A percentile compares a stretch with the other conserved stretches of the same genome.
Evolutionary conservation across 2,113 vertebrate genomes (phyloP).

Genomic region (Alouatta palliata): DNA sequence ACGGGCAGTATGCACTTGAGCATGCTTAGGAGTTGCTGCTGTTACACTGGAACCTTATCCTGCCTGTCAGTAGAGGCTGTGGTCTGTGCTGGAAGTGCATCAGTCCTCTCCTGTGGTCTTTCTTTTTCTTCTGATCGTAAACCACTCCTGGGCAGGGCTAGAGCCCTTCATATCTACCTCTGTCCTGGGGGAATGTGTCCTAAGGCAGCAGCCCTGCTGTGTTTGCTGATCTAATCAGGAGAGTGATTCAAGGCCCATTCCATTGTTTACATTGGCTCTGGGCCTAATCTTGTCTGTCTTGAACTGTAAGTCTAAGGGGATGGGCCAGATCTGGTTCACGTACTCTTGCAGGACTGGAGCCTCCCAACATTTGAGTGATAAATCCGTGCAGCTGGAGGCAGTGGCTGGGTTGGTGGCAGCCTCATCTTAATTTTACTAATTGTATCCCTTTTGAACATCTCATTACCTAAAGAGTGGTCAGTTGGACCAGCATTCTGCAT

Average conservation of each 20-base stretch:
- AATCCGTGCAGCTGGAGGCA: background rate
- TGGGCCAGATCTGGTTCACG: slow-evolving; percentile 54
- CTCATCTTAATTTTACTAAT: background rate
- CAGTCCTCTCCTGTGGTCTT: background rate
- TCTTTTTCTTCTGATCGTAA: background rate
- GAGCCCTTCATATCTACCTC: background rate
- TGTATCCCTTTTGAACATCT: background rate
- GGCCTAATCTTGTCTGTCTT: slow-evolving; percentile 59
- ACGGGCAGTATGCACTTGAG: background rate
- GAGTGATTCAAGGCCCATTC: slow-evolving; percentile 27
- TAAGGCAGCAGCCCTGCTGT: background rate
- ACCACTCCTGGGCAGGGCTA: background rate
- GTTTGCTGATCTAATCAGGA: slow-evolving; percentile 73
- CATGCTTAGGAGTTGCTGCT: background rate
- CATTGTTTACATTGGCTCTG: slow-evolving; percentile 59
- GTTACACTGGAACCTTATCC: background rate
- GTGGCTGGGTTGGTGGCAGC: background rate
- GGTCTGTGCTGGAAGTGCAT: background rate
- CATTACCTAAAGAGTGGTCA: background rate
- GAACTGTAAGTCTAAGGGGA: slow-evolving; percentile 42
- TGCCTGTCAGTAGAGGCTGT: background rate
- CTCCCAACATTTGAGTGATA: background rate
- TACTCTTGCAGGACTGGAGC: background rate
- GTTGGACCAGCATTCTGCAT: background rate
- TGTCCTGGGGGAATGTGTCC: background rate